Conservation (phyloP, 2,113 vertebrate species). For the Aix galericulata region DNA sequence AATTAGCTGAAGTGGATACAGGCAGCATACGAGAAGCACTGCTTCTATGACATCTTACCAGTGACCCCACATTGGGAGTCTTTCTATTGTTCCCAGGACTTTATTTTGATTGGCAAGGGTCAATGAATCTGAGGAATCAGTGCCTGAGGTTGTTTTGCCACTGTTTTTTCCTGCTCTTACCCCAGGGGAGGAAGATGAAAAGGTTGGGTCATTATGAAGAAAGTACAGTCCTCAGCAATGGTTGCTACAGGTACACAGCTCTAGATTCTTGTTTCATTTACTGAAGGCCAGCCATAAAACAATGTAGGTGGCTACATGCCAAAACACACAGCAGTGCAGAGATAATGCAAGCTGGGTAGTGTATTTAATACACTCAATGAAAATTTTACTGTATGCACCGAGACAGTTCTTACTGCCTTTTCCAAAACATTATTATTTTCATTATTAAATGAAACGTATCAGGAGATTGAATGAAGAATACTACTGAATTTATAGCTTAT, state of each 20-base stretch:
- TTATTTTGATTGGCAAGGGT: background rate
- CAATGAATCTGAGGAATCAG: background rate
- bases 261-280: background rate
- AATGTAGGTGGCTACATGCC: background rate
- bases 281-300: background rate
- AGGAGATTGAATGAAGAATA: background rate
- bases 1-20: background rate
- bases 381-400: background rate
- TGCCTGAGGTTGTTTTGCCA: background rate
- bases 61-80: background rate
- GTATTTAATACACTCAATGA: accelerated
- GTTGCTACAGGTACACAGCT: background rate
- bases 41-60: background rate
- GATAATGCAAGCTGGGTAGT: background rate
- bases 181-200: background rate
- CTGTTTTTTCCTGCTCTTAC: background rate
- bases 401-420: background rate
- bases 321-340: background rate
- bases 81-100: background rate
- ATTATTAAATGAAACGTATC: background rate
- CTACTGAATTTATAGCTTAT: background rate
- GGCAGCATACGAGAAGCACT: background rate
- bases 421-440: background rate
- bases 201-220: background rate
- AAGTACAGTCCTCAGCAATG: background rate